Evolutionary conservation across 2,113 vertebrate genomes (phyloP), one percentile per base, ranked within the genome.

Genomic region (Plectropomus leopardus): DNA sequence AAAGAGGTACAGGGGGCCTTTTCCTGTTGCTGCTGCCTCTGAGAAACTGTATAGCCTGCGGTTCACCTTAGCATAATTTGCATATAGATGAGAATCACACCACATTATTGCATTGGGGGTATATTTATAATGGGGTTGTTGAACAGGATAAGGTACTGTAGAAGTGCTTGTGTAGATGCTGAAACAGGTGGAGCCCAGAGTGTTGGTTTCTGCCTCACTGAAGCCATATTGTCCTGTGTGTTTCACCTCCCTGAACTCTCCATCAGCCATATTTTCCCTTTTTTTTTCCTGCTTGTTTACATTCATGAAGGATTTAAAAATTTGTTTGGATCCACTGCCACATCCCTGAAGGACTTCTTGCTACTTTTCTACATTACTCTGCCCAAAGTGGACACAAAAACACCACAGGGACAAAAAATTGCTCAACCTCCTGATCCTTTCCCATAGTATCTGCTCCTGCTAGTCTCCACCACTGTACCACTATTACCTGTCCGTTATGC

Each of bases 81-180:
- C 88, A 91, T 89, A 89, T 90, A 87, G 76, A 91, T 89, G 77
- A 89, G 78, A 73, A 73, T 85, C 45, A 81, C 61, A 77, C 76
- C 76, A 76, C 44, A 76, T 86, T 83, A 78, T 84, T 69, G 80
- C 81, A 79, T 42, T 34, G 42, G 66, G 67, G 59, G 47, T 82
- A 51, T 72, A 64, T 87, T 90, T 84, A 86, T 76, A 82, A 86
- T 54, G 26, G 54, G 73, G 57, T 54, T 88, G 83, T 76, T 89
- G 53, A 87, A 86, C 82, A 88, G 76, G 60, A 83, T 74, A 45
- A 3, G 4, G 57, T 71, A 40, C 47, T 57, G 54, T 67, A 57
- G 13, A 32, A 68, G 59, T 85, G 63, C 48, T 32, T 36, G 30
- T 72, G 69, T 48, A 72, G 42, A 76, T 61, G 63, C 32, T 75